Conservation (phyloP, 2,797 vertebrate genomes). For the Channa striata region DNA sequence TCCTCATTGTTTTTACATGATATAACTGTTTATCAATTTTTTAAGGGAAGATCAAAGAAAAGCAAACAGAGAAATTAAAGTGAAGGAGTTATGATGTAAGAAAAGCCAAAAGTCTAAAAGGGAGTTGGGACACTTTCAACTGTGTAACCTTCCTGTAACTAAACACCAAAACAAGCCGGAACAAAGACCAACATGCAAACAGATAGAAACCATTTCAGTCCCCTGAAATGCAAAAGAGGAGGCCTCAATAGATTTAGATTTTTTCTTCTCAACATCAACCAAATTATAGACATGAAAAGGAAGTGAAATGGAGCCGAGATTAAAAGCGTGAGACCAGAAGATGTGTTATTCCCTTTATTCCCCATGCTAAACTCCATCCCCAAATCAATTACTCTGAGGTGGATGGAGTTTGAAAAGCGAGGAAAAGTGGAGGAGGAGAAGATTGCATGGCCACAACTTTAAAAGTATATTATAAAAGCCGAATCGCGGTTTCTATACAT, state of each 20-base stretch:
- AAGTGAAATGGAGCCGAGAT: conserved; percentile 67
- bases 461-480: conserved; percentile 42
- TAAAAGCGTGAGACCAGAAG: conserved; percentile 66
- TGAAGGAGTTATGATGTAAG: not conserved
- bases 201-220: conserved; percentile 39
- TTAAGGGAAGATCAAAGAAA: not conserved
- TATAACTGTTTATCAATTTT: not conserved
- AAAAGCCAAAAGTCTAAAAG: not conserved
- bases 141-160: conserved; percentile 19
- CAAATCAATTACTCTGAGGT: conserved; percentile 78
- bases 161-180: conserved; percentile 42
- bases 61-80: not conserved
- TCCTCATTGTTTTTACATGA: not conserved
- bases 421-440: conserved; percentile 37
- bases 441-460: conserved; percentile 37
- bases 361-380: conserved; percentile 70
- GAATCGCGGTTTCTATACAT: conserved; percentile 24
- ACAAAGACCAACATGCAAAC: conserved; percentile 55
- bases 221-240: conserved; percentile 35
- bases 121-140: conserved; percentile 13
- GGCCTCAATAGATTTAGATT: conserved; percentile 47
- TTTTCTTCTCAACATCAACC: conserved; percentile 65
- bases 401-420: conserved; percentile 47
- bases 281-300: conserved; percentile 76
- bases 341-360: conserved; percentile 68